Percentiles rank a stretch among this genome's conserved stretches.
Evolutionary conservation across 2,113 vertebrate species (phyloP).

Genomic region (Pomatorhinus ruficollis): DNA sequence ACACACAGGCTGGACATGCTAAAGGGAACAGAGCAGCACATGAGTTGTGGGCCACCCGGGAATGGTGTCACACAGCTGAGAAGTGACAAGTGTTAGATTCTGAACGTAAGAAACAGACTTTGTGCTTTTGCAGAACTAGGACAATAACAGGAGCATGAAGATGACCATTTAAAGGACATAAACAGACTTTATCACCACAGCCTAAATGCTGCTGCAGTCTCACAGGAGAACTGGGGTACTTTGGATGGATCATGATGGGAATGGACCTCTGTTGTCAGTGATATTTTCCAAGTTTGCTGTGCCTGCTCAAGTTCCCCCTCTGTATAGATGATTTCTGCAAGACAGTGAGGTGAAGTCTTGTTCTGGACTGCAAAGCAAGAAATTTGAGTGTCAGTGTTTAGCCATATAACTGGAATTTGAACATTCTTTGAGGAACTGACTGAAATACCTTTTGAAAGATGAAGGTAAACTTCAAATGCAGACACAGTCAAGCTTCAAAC

Average conservation of each 20-base stretch:
- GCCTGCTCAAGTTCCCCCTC: neutral
- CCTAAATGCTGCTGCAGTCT: neutral
- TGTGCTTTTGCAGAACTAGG: neutral
- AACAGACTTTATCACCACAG: neutral
- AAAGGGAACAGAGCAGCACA: neutral
- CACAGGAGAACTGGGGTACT: neutral
- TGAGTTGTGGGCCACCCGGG: fast-evolving
- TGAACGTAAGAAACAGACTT: neutral
- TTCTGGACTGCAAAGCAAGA: neutral
- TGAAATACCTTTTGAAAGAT: neutral
- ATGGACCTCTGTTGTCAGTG: neutral
- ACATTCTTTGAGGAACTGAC: neutral
- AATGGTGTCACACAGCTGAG: fast-evolving
- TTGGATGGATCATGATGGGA: neutral
- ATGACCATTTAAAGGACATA: neutral
- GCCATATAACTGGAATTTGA: neutral
- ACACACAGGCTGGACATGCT: neutral
- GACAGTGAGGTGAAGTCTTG: neutral
- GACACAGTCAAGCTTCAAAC: neutral
- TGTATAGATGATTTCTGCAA: neutral
- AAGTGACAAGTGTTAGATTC: neutral
- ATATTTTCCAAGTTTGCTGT: neutral
- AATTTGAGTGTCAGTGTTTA: neutral
- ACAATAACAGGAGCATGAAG: neutral
- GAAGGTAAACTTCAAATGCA: neutral